Evolutionary conservation across 2,113 vertebrate genomes (phyloP), one percentile per base, ranked within the genome.

Genomic region (Heterotilapia buettikoferi): DNA sequence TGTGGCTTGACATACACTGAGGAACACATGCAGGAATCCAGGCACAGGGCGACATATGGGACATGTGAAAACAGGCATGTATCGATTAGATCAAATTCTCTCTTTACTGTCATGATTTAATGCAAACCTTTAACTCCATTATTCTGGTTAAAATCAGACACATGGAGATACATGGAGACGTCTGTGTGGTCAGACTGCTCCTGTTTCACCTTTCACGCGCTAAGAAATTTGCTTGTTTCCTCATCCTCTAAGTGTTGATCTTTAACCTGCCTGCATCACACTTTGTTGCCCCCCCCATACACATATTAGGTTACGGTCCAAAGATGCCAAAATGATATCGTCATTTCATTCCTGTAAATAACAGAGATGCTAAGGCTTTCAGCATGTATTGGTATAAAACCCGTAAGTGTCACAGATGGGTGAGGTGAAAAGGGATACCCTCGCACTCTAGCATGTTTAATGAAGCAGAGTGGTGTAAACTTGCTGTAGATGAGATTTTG

Each of bases 21-120:
- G 33, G 59, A 47, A 85, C 82, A 83, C 86, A 90, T 73, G 73
- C 89, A 90, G 86, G 82, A 87, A 92, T 86, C 68, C 86, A 47
- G 78, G 56, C 83, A 3, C 71, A 81, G 79, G 78, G 81, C 54
- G 89, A 82, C 92, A 88, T 90, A 89, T 87, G 88, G 88, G 47
- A 66, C 86, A 26, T 5, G 19, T 33, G 66, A 50, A 80, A 71
- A 38, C 5, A 68, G 63, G 76, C 86, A 79, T 61, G 6, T 54
- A 85, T 84, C 14, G 76, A 85, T 87, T 85, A 85, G 84, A 85
- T 92, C 90, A 78, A 29, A 84, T 90, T 18, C 83, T 57, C 40
- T 4, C 61, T 71, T 81, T 5, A 29, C 29, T 6, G 31, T 50
- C 47, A 1, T 7, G 61, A 52, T 36, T 31, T 88, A 43, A 26